Conservation (phyloP, 2,797 vertebrate genomes). For the Poliocrania exsul region DNA sequence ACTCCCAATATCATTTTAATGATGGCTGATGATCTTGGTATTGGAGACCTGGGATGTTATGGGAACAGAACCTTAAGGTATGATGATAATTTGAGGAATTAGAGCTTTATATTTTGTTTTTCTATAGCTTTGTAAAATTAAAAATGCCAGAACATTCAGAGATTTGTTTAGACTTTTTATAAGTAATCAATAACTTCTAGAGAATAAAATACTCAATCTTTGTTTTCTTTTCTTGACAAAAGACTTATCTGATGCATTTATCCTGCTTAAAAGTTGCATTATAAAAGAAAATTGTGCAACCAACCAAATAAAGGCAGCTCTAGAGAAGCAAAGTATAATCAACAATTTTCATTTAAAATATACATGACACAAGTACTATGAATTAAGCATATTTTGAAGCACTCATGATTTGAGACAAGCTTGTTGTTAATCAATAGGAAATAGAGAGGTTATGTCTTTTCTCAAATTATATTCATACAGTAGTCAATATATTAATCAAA, state of each 20-base stretch:
- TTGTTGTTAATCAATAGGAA: background rate
- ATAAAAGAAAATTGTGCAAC: background rate
- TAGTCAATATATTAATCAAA: background rate
- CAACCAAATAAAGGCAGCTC: background rate
- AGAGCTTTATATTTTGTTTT: background rate
- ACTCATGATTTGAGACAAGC: background rate
- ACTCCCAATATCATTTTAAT: constrained; percentile 86
- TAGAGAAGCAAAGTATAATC: background rate
- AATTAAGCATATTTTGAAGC: background rate
- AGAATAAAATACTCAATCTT: background rate
- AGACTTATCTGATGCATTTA: background rate
- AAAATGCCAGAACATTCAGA: background rate
- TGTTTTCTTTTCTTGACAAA: background rate
- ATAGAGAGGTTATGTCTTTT: background rate
- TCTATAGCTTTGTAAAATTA: background rate
- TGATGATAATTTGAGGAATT: background rate
- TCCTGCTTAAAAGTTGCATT: background rate
- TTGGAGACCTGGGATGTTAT: constrained; percentile 91
- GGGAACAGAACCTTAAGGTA: constrained; percentile 91
- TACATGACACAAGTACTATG: background rate
- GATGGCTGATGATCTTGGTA: constrained; percentile 92
- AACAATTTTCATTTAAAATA: background rate
- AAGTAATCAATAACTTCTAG: background rate
- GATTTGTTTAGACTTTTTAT: background rate
- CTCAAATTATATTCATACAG: background rate